These are phyloP conservation scores for Drosophila fungiperda DNA, from an alignment of 2,888 invertebrate species.

Conservation along the genomic window DNA sequence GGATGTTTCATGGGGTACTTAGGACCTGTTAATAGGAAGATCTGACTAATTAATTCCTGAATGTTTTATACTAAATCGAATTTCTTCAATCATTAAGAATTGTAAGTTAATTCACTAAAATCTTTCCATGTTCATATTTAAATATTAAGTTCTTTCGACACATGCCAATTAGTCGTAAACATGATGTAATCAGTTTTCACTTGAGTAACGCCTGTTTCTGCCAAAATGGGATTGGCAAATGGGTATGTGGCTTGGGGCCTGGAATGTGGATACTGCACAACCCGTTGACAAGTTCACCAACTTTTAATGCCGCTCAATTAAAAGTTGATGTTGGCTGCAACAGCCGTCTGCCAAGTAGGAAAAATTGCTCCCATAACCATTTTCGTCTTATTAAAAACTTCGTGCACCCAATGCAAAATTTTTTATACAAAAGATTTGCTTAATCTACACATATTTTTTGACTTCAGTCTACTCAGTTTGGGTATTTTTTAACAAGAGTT, in stretches of 20 bases:
- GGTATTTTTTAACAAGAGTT: slow-evolving; percentile 6
- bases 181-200: slow-evolving; percentile 49
- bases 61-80: neutral
- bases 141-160: slow-evolving; percentile 35
- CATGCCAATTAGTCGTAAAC: slow-evolving; percentile 26
- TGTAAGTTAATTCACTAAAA: neutral
- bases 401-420: slow-evolving; percentile 27
- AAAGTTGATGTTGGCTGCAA: slow-evolving; percentile 60
- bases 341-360: slow-evolving; percentile 13
- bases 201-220: slow-evolving; percentile 16
- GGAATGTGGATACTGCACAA: slow-evolving; percentile 24
- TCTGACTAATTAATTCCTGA: neutral
- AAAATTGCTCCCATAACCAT: slow-evolving; percentile 10
- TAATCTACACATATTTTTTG: slow-evolving; percentile 8
- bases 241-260: neutral
- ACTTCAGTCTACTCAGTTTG: slow-evolving; percentile 11
- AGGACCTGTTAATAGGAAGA: neutral
- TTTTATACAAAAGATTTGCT: slow-evolving; percentile 41
- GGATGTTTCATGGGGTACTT: neutral
- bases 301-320: slow-evolving; percentile 74
- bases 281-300: slow-evolving; percentile 72
- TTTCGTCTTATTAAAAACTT: slow-evolving; percentile 50
- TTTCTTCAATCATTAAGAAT: neutral
- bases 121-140: neutral
- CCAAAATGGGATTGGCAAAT: neutral